Base-by-base conservation (phyloP, 1,140 invertebrate species). In the Pseudachorutes palmiensis region DNA sequence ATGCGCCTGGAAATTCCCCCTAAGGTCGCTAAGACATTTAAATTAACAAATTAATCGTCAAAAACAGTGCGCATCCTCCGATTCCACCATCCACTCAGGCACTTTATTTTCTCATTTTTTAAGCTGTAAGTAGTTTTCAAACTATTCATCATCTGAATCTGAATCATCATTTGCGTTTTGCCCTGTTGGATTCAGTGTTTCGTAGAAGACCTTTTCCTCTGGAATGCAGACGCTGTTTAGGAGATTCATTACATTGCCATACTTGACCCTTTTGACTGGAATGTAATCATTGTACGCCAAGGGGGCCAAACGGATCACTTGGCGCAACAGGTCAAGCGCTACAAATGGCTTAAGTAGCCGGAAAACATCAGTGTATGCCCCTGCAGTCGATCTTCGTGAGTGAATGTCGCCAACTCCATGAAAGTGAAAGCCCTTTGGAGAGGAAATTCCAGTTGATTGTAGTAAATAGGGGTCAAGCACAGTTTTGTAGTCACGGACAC, bases 401-500 rank as follows among this genome's bases (percentile, higher is more conserved):
- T n/a, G n/a, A n/a, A n/a, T n/a, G n/a, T n/a, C n/a, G n/a, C n/a
- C n/a, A n/a, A n/a, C n/a, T n/a, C n/a, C n/a, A n/a, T n/a, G n/a
- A n/a, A n/a, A n/a, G n/a, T n/a, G n/a, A n/a, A n/a, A n/a, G n/a
- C n/a, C n/a, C n/a, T n/a, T n/a, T n/a, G n/a, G n/a, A n/a, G n/a
- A n/a, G n/a, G n/a, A n/a, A n/a, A 45, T 45, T 45, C 36, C 36
- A 45, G 36, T 45, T 19, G 36, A 19, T 45, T 9, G 36, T 19
- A 9, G 36, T 19, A 45, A 19, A 19, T 12, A 12, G 14, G 59
- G 59, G 30, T 16, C 30, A 2, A 65, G 64, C 5, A 16, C 29
- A 5, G 64, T 3, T 41, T 65, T 65, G 32, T 32, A 65, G 24
- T 65, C 28, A 22, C 26, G 24, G 12, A 57, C 2, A 65, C 55